Evolutionary conservation across 1,140 invertebrate species (phyloP).

Genomic region (Amyelois transitella): DNA sequence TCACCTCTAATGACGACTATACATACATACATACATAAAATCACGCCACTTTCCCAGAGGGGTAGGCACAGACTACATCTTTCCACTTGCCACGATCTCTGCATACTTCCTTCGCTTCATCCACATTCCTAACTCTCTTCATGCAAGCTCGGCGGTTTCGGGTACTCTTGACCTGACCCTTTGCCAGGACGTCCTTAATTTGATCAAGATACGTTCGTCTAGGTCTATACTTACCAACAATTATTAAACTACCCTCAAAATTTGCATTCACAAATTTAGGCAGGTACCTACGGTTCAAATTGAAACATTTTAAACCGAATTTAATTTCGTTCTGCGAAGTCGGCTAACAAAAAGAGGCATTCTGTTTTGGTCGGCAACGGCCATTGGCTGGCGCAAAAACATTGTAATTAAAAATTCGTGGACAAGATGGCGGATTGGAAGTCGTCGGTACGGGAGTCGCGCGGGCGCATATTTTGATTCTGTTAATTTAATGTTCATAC

Average conservation of each 20-base stretch:
- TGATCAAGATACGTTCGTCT: no score
- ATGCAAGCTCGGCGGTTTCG: no score
- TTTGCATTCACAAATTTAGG: not conserved
- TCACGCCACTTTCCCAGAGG: no score
- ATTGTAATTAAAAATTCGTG: constrained; percentile 48
- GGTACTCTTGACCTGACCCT: no score
- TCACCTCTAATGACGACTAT: no score
- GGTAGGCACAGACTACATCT: no score
- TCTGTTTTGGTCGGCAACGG: constrained; percentile 24
- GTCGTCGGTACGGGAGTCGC: constrained; percentile 3
- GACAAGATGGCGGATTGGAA: constrained; percentile 33
- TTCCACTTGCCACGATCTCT: no score
- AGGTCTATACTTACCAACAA: no score
- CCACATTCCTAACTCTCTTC: no score
- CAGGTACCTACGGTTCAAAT: constrained; percentile 20
- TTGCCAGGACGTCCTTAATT: no score
- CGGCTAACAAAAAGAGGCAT: constrained; percentile 25
- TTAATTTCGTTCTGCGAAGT: constrained; percentile 43
- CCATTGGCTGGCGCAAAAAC: constrained; percentile 26
- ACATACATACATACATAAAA: no score
- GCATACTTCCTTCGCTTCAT: no score
- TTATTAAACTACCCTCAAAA: not conserved
- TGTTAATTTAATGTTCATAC: not conserved
- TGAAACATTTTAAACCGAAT: constrained; percentile 48
- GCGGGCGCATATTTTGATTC: constrained; percentile 9